A percentile compares a stretch with the other conserved stretches of the same genome.
Evolutionary conservation across 1,140 invertebrate genomes (phyloP).

Genomic region (Pantala flavescens): DNA sequence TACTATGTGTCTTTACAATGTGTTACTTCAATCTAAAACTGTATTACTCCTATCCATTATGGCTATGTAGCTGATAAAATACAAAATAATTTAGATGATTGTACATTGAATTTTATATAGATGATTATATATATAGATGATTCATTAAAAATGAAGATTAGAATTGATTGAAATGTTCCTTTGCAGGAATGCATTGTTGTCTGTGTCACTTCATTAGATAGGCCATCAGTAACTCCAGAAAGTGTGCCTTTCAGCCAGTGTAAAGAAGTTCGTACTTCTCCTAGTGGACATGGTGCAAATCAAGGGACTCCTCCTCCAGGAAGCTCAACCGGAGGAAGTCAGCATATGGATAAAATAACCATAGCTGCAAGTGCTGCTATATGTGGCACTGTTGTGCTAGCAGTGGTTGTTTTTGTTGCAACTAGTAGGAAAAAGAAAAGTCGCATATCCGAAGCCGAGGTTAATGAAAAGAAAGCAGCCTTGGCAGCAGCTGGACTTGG

Average conservation of each 20-base stretch:
- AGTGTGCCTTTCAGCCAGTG: constrained; percentile 78
- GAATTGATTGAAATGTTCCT: background rate
- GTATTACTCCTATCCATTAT: too few species aligned
- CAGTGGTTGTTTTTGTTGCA: constrained; percentile 70
- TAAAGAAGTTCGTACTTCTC: constrained; percentile 72
- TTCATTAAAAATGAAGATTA: too few species aligned
- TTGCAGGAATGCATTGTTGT: constrained; percentile 81
- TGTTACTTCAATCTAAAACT: too few species aligned
- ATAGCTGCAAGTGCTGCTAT: constrained; percentile 88
- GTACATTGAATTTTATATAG: too few species aligned
- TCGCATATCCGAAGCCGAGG: background rate
- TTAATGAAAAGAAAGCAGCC: constrained; percentile 2
- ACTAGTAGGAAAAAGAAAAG: constrained; percentile 45
- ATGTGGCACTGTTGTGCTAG: constrained; percentile 81
- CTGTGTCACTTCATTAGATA: constrained; percentile 80
- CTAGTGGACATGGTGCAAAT: constrained; percentile 29
- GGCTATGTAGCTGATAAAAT: too few species aligned
- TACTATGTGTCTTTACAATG: too few species aligned
- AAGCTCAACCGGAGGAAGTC: constrained; percentile 44
- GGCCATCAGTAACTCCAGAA: constrained; percentile 71
- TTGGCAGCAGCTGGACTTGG: background rate
- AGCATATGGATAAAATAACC: constrained; percentile 86
- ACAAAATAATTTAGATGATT: too few species aligned
- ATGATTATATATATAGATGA: too few species aligned
- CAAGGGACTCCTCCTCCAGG: background rate